Evolutionary conservation across 1,140 invertebrate genomes (phyloP).

Genomic region (Cyclina sinensis): DNA sequence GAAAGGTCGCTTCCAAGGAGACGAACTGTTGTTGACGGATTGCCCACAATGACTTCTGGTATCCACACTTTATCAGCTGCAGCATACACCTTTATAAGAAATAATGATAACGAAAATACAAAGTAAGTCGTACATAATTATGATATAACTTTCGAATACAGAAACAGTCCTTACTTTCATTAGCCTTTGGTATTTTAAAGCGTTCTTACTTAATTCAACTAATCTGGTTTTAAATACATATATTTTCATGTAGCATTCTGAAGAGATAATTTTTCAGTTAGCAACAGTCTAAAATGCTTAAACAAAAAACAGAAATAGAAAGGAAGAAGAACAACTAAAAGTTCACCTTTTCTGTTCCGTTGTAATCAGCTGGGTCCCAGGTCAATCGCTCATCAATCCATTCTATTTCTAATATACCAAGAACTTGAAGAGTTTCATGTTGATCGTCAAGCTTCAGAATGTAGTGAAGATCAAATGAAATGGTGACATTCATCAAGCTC

Average conservation of each 20-base stretch:
- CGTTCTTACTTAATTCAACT: too few relatives aligned
- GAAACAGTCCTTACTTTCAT: too few relatives aligned
- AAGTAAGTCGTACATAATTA: too few relatives aligned
- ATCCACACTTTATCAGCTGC: slow-evolving; percentile 2
- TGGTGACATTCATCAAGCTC: background rate
- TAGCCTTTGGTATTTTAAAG: too few relatives aligned
- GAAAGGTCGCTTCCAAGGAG: background rate
- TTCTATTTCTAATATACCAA: background rate
- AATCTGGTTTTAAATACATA: too few relatives aligned
- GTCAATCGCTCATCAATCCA: slow-evolving; percentile 21
- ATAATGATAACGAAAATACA: too few relatives aligned
- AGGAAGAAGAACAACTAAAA: too few relatives aligned
- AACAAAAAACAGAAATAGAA: too few relatives aligned
- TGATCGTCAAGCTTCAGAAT: background rate
- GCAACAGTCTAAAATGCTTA: too few relatives aligned
- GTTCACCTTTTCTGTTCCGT: background rate
- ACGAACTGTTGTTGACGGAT: background rate
- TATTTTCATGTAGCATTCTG: too few relatives aligned
- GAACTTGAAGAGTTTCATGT: background rate
- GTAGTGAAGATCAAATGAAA: background rate
- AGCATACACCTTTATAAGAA: slow-evolving; percentile 6
- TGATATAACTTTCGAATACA: too few relatives aligned
- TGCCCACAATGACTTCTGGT: background rate
- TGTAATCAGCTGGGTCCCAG: background rate
- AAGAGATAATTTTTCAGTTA: too few relatives aligned